Percentiles rank a stretch among this genome's conserved stretches.
phyloP scores from a whole-genome alignment of 1,140 invertebrate species.

The Aricia agestis region DNA sequence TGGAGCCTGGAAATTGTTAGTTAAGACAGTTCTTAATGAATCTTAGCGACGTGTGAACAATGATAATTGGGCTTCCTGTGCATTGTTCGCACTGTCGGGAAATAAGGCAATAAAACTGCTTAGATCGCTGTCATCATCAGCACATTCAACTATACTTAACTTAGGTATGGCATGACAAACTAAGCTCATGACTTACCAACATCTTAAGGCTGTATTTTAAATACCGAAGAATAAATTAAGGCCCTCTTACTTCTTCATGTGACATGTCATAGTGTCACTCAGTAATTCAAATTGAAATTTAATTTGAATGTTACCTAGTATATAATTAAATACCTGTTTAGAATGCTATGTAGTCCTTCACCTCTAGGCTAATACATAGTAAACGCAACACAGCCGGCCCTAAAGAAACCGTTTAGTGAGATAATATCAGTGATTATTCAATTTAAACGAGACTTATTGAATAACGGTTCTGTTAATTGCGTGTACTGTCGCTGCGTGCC shows the following conservation, averaged over 20 bases:
- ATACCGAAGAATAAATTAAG: too few species aligned
- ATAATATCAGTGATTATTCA: slow-evolving; percentile 55
- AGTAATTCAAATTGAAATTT: too few species aligned
- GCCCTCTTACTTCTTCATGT: too few species aligned
- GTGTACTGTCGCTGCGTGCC: slow-evolving; percentile 20
- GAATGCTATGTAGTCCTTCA: background rate
- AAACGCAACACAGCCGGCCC: background rate
- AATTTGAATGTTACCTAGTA: too few species aligned
- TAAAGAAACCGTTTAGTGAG: slow-evolving; percentile 38
- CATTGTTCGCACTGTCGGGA: background rate
- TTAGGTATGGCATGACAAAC: too few species aligned
- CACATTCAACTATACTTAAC: background rate
- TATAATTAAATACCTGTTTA: background rate
- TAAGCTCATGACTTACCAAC: too few species aligned
- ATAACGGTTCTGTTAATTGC: slow-evolving; percentile 46
- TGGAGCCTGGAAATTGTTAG: background rate
- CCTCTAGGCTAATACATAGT: background rate
- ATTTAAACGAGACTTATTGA: slow-evolving; percentile 47
- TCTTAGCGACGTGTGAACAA: slow-evolving; percentile 2
- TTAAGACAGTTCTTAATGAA: slow-evolving; percentile 3
- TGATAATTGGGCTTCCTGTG: background rate
- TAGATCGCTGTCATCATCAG: background rate
- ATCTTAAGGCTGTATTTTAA: too few species aligned
- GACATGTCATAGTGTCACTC: too few species aligned
- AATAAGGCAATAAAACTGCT: background rate